Conservation (phyloP, 2,888 invertebrate genomes). For the Diploptera punctata region DNA sequence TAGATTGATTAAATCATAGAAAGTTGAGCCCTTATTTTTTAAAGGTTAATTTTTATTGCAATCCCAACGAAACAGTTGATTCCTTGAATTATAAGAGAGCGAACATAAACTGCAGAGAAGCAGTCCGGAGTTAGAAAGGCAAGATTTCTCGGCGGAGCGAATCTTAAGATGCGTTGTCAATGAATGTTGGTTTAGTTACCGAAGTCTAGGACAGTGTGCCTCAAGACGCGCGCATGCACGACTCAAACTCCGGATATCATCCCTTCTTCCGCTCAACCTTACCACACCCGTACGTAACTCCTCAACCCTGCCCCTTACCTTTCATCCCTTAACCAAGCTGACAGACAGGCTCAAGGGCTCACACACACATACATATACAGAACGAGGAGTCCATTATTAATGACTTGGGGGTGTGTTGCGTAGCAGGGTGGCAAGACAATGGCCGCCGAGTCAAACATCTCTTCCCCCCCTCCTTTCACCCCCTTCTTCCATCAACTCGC, state of each 20-base stretch:
- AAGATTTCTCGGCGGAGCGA: too few species aligned
- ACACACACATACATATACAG: constrained; percentile 12
- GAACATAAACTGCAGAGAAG: too few species aligned
- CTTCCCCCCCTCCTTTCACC: background rate
- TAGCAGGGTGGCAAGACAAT: constrained; percentile 19
- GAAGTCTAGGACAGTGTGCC: too few species aligned
- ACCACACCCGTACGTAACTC: constrained; percentile 19
- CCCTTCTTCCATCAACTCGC: background rate
- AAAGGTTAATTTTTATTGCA: too few species aligned
- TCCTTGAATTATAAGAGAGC: too few species aligned
- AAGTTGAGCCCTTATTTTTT: too few species aligned
- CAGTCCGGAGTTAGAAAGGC: too few species aligned
- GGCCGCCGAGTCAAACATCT: constrained; percentile 23
- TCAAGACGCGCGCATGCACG: background rate
- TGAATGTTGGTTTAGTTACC: too few species aligned
- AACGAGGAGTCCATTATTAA: constrained; percentile 28
- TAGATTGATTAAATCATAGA: too few species aligned
- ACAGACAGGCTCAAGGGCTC: constrained; percentile 24
- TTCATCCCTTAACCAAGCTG: constrained; percentile 31
- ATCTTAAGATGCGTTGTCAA: too few species aligned
- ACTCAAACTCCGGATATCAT: constrained; percentile 9
- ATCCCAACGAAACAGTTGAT: too few species aligned
- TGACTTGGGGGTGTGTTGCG: constrained; percentile 24
- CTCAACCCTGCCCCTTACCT: constrained; percentile 28
- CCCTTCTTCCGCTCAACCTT: constrained; percentile 24